Conservation (phyloP, 1,140 invertebrate species). For the Nomia melanderi region DNA sequence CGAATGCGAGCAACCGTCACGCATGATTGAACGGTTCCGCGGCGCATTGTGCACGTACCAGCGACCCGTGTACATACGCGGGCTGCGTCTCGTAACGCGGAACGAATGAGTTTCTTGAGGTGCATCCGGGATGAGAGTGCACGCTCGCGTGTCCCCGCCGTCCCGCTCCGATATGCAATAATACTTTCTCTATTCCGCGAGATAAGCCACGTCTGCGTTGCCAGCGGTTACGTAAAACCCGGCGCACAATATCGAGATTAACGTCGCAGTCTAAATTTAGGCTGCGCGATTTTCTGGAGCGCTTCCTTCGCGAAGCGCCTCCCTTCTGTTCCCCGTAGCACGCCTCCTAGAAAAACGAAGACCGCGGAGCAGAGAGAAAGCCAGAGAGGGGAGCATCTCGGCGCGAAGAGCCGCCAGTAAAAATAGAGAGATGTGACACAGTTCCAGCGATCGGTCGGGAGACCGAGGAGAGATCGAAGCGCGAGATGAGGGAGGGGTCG, state of each 20-base stretch:
- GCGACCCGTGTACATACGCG: constrained; percentile 14
- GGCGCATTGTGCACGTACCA: constrained; percentile 37
- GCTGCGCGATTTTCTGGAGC: not conserved
- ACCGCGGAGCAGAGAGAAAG: not conserved
- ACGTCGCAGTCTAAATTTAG: not conserved
- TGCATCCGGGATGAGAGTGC: constrained; percentile 40
- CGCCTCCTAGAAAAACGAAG: no score
- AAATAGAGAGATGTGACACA: not conserved
- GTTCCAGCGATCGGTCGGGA: not conserved
- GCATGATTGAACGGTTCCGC: constrained; percentile 32
- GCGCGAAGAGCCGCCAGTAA: not conserved
- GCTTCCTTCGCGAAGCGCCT: not conserved
- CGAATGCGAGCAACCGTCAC: constrained; percentile 25
- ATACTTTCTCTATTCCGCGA: not conserved
- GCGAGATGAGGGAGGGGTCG: not conserved
- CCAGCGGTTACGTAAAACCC: not conserved
- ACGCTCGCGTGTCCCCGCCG: no score
- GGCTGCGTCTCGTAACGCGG: constrained; percentile 28
- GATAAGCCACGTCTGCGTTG: not conserved
- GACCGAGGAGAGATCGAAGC: not conserved
- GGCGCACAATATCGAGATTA: not conserved
- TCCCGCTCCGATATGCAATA: not conserved
- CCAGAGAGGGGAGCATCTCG: not conserved
- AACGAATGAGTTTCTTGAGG: constrained; percentile 44
- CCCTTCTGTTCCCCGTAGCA: not conserved